Conservation (phyloP, 2,888 invertebrate species). For the Aleiodes leptofemur region DNA sequence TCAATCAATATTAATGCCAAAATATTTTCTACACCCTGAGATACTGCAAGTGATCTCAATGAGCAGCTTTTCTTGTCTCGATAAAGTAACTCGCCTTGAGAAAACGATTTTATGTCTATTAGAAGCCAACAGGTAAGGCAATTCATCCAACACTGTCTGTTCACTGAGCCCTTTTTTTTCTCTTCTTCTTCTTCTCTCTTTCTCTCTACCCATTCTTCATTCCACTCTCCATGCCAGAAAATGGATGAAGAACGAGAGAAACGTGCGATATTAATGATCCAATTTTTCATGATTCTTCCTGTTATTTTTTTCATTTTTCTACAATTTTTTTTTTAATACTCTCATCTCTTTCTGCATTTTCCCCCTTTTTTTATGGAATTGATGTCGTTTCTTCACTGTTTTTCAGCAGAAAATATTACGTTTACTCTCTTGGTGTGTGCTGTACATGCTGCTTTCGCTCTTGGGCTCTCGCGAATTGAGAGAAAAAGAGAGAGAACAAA, state of each 20-base stretch:
- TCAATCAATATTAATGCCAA: background rate
- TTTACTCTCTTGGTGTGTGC: background rate
- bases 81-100: conserved; percentile 46
- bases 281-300: conserved; percentile 24
- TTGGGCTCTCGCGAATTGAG: conserved; percentile 18
- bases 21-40: background rate
- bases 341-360: conserved; percentile 9
- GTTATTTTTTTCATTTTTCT: conserved; percentile 1
- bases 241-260: conserved; percentile 30
- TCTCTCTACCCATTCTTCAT: background rate
- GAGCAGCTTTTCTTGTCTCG: conserved; percentile 22
- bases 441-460: conserved; percentile 14
- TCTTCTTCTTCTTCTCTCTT: no score
- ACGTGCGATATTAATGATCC: conserved; percentile 27
- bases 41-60: background rate
- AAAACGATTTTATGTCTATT: conserved; percentile 59
- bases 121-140: conserved; percentile 49
- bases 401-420: conserved; percentile 20
- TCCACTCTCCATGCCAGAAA: conserved; percentile 14
- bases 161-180: background rate
- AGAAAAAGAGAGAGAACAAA: conserved; percentile 33
- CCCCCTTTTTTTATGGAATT: conserved; percentile 18
- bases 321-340: conserved; percentile 7
- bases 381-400: conserved; percentile 12
- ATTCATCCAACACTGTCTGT: conserved; percentile 25